phyloP scores from a whole-genome alignment of 2,797 vertebrate species.

The Takifugu rubripes region DNA sequence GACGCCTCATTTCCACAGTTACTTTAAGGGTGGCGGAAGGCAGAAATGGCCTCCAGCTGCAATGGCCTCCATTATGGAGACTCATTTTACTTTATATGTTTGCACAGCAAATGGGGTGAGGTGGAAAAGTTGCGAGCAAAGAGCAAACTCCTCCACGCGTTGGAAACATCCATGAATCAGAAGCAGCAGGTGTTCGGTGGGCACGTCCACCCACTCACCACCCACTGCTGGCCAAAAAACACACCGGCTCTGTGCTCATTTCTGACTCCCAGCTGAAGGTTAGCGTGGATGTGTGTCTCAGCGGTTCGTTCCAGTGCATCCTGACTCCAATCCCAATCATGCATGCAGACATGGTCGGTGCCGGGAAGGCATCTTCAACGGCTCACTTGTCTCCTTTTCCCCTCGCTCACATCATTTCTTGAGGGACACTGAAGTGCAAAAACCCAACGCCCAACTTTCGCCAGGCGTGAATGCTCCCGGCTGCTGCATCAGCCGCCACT shows the following conservation, averaged over 20 bases:
- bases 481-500: constrained; percentile 8
- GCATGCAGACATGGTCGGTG: too few species aligned
- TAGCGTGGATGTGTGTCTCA: too few species aligned
- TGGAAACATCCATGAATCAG: constrained; percentile 35
- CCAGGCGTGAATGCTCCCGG: constrained; percentile 14
- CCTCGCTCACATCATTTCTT: not conserved
- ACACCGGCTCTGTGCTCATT: not conserved
- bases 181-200: constrained; percentile 15
- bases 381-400: constrained; percentile 17
- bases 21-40: constrained; percentile 3
- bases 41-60: constrained; percentile 2
- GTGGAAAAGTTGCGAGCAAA: constrained; percentile 10
- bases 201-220: constrained; percentile 15
- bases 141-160: constrained; percentile 23
- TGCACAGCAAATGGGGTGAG: constrained; percentile 13
- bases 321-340: too few species aligned
- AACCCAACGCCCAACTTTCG: constrained; percentile 6
- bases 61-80: constrained; percentile 4
- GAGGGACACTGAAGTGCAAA: constrained; percentile 11
- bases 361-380: not conserved
- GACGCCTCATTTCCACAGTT: constrained; percentile 24
- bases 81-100: constrained; percentile 16
- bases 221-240: not conserved
- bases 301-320: too few species aligned
- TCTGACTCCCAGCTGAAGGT: constrained; percentile 2